Evolutionary conservation across 1,140 invertebrate species (phyloP).

Genomic region (Drosophila teissieri): DNA sequence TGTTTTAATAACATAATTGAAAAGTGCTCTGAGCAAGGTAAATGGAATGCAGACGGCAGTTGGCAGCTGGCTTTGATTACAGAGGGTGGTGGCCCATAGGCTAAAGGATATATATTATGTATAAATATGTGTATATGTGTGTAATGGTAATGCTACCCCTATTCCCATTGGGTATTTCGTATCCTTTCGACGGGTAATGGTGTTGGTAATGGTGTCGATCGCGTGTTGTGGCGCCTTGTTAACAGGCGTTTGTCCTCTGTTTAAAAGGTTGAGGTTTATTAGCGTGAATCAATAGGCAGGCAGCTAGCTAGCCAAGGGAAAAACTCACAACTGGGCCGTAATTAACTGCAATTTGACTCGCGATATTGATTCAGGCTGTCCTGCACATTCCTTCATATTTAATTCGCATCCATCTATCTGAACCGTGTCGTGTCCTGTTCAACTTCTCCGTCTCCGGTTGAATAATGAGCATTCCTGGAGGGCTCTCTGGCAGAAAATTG

Average conservation of each 20-base stretch:
- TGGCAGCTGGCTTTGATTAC: slow-evolving; percentile 67
- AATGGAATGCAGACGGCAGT: slow-evolving; percentile 63
- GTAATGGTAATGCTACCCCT: slow-evolving; percentile 17
- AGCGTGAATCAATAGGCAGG: slow-evolving; percentile 72
- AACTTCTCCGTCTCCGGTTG: slow-evolving; percentile 33
- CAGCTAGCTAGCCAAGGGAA: background rate
- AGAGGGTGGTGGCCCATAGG: slow-evolving; percentile 36
- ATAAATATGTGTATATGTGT: background rate
- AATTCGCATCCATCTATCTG: background rate
- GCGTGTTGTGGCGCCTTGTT: slow-evolving; percentile 66
- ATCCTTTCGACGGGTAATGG: slow-evolving; percentile 12
- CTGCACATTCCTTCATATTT: slow-evolving; percentile 21
- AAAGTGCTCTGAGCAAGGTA: slow-evolving; percentile 67
- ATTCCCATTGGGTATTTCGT: slow-evolving; percentile 1
- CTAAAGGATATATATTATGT: background rate
- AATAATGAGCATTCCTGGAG: slow-evolving; percentile 74
- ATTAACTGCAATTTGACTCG: slow-evolving; percentile 73
- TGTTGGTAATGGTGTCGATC: slow-evolving; percentile 50
- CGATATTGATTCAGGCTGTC: slow-evolving; percentile 54
- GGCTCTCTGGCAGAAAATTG: slow-evolving; percentile 68
- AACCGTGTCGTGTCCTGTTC: background rate
- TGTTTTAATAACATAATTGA: slow-evolving; percentile 83
- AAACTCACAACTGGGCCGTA: slow-evolving; percentile 39
- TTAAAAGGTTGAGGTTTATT: slow-evolving; percentile 55
- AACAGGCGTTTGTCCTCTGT: slow-evolving; percentile 74